Percentiles rank a stretch among this genome's conserved stretches.
phyloP scores from a whole-genome alignment of 1,140 invertebrate species.

The Maniola jurtina region DNA sequence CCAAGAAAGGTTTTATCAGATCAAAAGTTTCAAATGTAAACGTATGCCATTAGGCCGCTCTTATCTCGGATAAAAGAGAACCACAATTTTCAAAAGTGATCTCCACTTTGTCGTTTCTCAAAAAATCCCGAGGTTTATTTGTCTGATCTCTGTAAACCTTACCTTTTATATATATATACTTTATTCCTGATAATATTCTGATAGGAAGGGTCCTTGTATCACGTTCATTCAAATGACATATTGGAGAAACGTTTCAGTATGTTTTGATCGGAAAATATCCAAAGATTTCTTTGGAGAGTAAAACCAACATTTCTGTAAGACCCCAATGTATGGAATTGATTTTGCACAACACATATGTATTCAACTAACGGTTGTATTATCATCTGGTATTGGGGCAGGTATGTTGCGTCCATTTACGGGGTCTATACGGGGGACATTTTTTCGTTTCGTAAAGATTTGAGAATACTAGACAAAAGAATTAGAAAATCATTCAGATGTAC shows the following conservation, averaged over 20 bases:
- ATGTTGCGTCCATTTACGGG: not conserved
- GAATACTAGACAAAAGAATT: not conserved
- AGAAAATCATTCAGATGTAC: not conserved
- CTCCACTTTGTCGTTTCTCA: conserved; percentile 25
- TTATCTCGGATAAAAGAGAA: conserved; percentile 2
- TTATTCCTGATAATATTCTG: conserved; percentile 71
- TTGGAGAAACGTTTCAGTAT: conserved; percentile 66
- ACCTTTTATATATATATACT: conserved; percentile 74
- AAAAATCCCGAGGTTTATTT: conserved; percentile 47
- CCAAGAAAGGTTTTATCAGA: conserved; percentile 1
- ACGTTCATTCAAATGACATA: conserved; percentile 71
- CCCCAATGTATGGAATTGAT: conserved; percentile 57
- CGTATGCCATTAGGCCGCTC: conserved; percentile 2
- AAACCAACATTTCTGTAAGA: conserved; percentile 53
- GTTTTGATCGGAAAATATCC: conserved; percentile 60
- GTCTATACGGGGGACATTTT: not conserved
- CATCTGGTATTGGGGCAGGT: not conserved
- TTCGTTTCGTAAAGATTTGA: not conserved
- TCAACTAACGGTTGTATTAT: conserved; percentile 20
- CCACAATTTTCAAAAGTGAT: conserved; percentile 24
- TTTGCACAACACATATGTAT: conserved; percentile 36
- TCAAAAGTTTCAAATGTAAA: not conserved
- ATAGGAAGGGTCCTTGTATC: conserved; percentile 65
- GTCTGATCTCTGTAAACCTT: conserved; percentile 66
- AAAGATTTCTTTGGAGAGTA: conserved; percentile 56